Base-by-base conservation (phyloP, 2,888 invertebrate genomes). In the Xestia c-nigrum region DNA sequence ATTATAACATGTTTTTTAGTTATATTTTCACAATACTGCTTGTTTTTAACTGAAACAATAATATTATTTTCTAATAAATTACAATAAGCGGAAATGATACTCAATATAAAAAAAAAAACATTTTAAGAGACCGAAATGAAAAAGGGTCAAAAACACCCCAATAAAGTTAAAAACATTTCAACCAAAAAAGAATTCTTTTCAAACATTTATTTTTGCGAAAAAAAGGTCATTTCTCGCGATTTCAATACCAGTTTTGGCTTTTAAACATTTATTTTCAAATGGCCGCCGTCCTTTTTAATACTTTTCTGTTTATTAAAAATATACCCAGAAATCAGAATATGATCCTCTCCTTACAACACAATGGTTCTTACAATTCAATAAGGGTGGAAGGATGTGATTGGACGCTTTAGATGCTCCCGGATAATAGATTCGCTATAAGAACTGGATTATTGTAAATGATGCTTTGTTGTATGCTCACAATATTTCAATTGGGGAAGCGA, bases 221-320 rank as follows among this genome's bases (percentile, higher is more conserved):
- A 83, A 77, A 72, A 52, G 71, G 31, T 59, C 67, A 50, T 74
- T 76, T 71, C 47, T 12, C 55, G 50, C 66, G 65, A 76, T 79
- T 74, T 73, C 84, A 85, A 85, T 85, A 78, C 81, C 72, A 80
- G 59, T 79, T 80, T 76, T 74, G 69, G 75, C 76, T 85, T 85
- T 85, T 79, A 75, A 87, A 72, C 74, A 87, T 87, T 79, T 78
- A 85, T 84, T 77, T 83, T 81, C 65, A 84, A 85, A 82, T 85
- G 72, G 55, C 55, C 55, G 64, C 21, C n/a, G 43, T 43, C 61
- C 50, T 67, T 57, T 67, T 80, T 80, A 78, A 84, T 83, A 74
- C 57, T 84, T 87, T 74, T 81, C 82, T 86, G 71, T 88, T 81
- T 87, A 86, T 88, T 88, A 83, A 88, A 88, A 88, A 86, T 80